phyloP scores from a whole-genome alignment of 2,888 invertebrate species.

The Phania funesta region DNA sequence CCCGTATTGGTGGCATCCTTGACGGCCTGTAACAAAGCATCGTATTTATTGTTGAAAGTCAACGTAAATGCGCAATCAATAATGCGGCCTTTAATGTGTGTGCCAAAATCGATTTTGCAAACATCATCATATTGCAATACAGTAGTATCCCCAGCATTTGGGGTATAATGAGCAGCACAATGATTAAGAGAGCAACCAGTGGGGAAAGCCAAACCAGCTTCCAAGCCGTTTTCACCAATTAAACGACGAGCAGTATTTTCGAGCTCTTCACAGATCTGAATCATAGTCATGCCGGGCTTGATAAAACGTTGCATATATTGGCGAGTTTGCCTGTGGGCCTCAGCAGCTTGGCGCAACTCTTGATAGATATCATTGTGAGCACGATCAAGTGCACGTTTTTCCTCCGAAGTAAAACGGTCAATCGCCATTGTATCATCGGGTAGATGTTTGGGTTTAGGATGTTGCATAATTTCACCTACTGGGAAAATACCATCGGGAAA shows the following conservation, averaged over 20 bases:
- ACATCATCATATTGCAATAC: constrained; percentile 97
- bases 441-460: constrained; percentile 83
- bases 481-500: constrained; percentile 93
- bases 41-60: constrained; percentile 97
- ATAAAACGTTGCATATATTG: constrained; percentile 92
- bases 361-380: constrained; percentile 96
- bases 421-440: constrained; percentile 92
- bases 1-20: constrained; percentile 99
- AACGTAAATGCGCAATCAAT: constrained; percentile 99
- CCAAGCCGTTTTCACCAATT: constrained; percentile 96
- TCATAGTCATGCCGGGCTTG: constrained; percentile 99
- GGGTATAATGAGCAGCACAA: constrained; percentile 99
- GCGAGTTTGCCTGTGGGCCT: constrained; percentile 95
- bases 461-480: constrained; percentile 93
- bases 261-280: constrained; percentile 97
- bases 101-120: constrained; percentile 99
- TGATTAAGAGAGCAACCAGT: constrained; percentile 99
- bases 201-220: constrained; percentile 97
- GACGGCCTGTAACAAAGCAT: constrained; percentile 95
- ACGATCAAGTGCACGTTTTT: constrained; percentile 93
- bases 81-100: constrained; percentile 98
- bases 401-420: constrained; percentile 91
- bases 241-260: constrained; percentile 94
- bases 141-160: constrained; percentile 98
- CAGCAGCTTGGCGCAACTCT: constrained; percentile 97